A percentile compares a stretch with the other conserved stretches of the same genome.
These are phyloP conservation scores for Lophotriccus pileatus DNA, from an alignment of 2,797 vertebrate species.

Conservation along the genomic window DNA sequence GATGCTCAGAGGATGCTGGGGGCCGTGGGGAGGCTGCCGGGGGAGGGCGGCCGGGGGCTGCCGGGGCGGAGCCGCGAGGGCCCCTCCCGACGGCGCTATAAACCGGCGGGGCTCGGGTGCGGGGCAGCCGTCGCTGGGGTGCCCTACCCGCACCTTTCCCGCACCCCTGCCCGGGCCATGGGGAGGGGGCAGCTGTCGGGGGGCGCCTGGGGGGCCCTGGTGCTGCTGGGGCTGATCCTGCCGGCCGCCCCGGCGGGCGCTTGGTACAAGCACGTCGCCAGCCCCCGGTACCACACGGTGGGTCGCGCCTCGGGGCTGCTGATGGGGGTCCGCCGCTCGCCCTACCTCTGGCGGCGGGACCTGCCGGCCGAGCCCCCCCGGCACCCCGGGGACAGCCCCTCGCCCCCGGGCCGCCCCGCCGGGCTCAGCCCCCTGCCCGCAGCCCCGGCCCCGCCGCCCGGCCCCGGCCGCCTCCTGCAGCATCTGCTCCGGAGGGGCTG, in stretches of 20 bases:
- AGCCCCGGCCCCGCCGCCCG: background rate
- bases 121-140: background rate
- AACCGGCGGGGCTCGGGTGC: background rate
- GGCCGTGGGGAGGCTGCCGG: background rate
- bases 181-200: background rate
- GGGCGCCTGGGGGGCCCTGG: background rate
- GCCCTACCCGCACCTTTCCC: background rate
- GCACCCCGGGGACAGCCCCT: background rate
- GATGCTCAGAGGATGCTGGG: background rate
- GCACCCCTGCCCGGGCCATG: background rate
- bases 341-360: constrained; percentile 68
- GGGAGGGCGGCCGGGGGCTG: background rate
- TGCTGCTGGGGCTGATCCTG: constrained; percentile 45
- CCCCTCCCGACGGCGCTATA: constrained; percentile 23
- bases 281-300: constrained; percentile 71
- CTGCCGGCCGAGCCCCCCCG: background rate
- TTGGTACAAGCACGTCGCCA: constrained; percentile 76
- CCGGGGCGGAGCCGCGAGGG: background rate
- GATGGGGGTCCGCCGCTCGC: constrained; percentile 70
- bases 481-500: background rate
- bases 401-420: background rate
- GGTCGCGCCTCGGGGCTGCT: constrained; percentile 73
- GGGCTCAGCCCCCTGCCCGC: background rate
- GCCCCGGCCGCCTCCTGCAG: background rate
- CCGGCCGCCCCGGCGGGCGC: constrained; percentile 5